Base-by-base conservation (phyloP, 35 echinoderm and acorn worm species). In the Ophioderma brevispina region DNA sequence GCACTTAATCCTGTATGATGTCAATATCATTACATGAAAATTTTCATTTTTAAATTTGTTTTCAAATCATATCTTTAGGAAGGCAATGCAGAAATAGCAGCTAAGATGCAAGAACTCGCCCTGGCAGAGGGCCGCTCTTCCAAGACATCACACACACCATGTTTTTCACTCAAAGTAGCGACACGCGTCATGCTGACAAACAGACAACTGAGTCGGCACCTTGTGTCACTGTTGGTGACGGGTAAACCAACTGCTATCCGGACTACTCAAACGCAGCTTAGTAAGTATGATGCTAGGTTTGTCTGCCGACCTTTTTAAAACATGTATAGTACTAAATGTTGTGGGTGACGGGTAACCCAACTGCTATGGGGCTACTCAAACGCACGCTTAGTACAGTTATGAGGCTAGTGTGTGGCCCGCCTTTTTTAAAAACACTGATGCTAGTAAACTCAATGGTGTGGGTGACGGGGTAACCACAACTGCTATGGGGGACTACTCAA, bases 131-230 rank as follows among this genome's bases (percentile, higher is more conserved):
- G 97, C 14, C 93, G 93, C 33, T 88, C 95, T 36, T 94, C 97
- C 50, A 95, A 88, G 78, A 93, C 95, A 81, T 91, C 95, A 25
- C 97, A 95, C 30, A 81, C 88, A 39, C 87, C 97, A 0, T 87
- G 95, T 90, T 99, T 99, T 39, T 95, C 97, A 4, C 76, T 75
- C 4, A 95, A 94, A 52, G 32, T 88, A 40, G 97, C 95, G 50
- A 93, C 91, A 14, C 89, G 97, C 19, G n/a, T n/a, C n/a, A 99
- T 99, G 97, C 80, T 99, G 42, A 95, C 97, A 25, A 99, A 99
- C 81, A 89, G 97, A 52, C 97, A 99, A 78, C 91, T 99, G 38
- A 99, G 97, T 55, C 46, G 97, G 0, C 97, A 99, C 33, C 89
- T 99, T 35, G 97, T 99, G 23, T 90, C 92, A 37, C 88, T 99